Base-by-base conservation (phyloP, 2,797 vertebrate species). In the Gymnoscopelus microlampas region DNA sequence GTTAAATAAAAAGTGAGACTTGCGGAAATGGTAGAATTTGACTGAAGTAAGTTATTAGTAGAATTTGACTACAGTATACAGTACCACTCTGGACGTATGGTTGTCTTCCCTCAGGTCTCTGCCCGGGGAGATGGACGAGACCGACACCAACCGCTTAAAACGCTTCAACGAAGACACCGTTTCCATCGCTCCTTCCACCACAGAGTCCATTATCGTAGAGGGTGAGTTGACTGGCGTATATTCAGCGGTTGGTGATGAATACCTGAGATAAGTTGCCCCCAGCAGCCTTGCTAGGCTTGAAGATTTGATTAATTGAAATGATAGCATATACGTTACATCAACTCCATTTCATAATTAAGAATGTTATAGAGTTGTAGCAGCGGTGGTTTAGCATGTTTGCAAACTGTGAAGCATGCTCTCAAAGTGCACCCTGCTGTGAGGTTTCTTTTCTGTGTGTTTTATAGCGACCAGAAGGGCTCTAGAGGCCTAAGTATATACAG, bases 41-140 rank as follows among this genome's bases (percentile, higher is more conserved):
- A 49, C 48, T 49, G 29, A 49, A 13, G 8, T 13, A 13, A 13
- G 48, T 5, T 3, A 13, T 49, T 49, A 1, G 48, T 49, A 13
- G 48, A 13, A 10, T 49, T 49, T 10, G 48, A 13, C 48, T 49
- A 49, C 48, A 10, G 48, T 29, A 29, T 29, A 4, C 26, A 29
- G 26, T 29, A 29, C 3, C 26, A 79, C 76, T 53, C 75, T 85
- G 63, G 60, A 86, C 71, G 44, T 82, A 60, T 88, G 78, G 61
- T 75, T 80, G 60, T 88, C 78, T 0, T 83, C 78, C 7, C 81
- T 78, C 86, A 98, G 97, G 87, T 92, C 93, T 70, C 81, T 93
- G 77, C 79, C 93, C 58, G 96, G 94, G 93, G 97, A 97, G 78
- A 99, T 99, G 98, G 97, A 99, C 78, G 98, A 99, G 86, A 86